Base-by-base conservation (phyloP, 2,113 vertebrate genomes). In the Trematocara marginatum region DNA sequence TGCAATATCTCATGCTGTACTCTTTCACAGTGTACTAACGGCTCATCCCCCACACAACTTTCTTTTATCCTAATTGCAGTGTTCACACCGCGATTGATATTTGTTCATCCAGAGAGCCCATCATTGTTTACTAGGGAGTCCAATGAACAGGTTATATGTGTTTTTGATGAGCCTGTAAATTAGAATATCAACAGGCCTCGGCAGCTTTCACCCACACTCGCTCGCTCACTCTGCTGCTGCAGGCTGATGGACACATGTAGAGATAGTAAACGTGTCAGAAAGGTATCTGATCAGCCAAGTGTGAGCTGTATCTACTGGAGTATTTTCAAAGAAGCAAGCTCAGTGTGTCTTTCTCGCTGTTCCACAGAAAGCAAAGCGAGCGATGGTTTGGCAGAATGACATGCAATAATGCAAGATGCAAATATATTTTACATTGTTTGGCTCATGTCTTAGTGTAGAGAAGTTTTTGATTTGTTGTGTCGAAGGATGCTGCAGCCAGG, bases 91-190 rank as follows among this genome's bases (percentile, higher is more conserved):
- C 34, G 83, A 90, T 57, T 79, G 51, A 82, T 81, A 85, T 54
- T 57, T 84, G 49, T 84, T 86, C 47, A 86, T 78, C 78, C 42
- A 52, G 31, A 34, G 80, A 86, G 83, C 11, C 45, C 45, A 31
- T 89, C 29, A 20, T 81, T 90, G 79, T 76, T 76, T 76, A 76
- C 26, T 76, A 76, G 26, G 45, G 29, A 51, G 15, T 76, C 66
- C 47, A 34, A 59, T 54, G 38, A 90, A 56, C 81, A 86, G 53
- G 81, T 79, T 79, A 31, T 61, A 79, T 88, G 79, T 20, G n/a
- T 59, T 89, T 81, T 61, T 57, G 47, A 57, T 45, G 81, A 56
- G 54, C 20, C 84, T 85, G 45, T 78, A 71, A 84, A 82, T 90
- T 85, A 78, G 64, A 29, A 80, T 53, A 83, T 69, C 76, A 57